Conservation (phyloP, 2,888 invertebrate genomes). For the Clistopyga incitator region DNA sequence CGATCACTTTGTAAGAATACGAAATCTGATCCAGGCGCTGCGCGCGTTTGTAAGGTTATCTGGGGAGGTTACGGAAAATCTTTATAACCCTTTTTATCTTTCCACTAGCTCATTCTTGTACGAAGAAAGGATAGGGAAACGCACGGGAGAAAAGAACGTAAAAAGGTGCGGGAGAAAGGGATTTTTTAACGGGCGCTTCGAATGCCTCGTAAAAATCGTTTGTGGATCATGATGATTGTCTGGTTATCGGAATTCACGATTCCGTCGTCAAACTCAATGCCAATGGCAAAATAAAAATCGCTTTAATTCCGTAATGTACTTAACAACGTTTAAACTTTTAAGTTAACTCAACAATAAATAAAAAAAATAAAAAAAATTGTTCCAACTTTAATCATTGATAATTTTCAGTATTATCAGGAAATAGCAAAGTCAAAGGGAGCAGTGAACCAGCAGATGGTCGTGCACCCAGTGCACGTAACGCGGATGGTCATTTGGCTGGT, state of each 20-base stretch:
- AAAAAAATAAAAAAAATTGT: not conserved
- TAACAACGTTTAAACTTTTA: too few species aligned
- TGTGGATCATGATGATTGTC: constrained; percentile 9
- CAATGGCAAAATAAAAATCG: not conserved
- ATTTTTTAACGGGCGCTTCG: constrained; percentile 1
- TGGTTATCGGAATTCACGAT: constrained; percentile 36
- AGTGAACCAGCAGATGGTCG: constrained; percentile 23
- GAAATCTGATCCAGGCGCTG: constrained; percentile 37
- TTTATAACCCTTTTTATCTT: constrained; percentile 28
- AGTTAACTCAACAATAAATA: not conserved
- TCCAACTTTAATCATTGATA: not conserved
- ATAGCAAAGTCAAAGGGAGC: constrained; percentile 29
- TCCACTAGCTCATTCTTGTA: constrained; percentile 4
- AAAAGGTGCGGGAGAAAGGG: constrained; percentile 7
- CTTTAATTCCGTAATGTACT: not conserved
- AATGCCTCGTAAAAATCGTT: constrained; percentile 17
- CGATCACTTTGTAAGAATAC: constrained; percentile 16
- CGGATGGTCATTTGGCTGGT: constrained; percentile 60
- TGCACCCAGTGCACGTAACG: not conserved
- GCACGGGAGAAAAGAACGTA: not conserved
- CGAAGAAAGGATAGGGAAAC: not conserved
- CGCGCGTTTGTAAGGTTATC: not conserved
- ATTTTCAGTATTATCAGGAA: not conserved
- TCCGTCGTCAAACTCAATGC: not conserved
- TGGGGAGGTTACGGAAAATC: constrained; percentile 14